Conservation (phyloP, 2,888 invertebrate genomes). For the Papilio demoleus region DNA sequence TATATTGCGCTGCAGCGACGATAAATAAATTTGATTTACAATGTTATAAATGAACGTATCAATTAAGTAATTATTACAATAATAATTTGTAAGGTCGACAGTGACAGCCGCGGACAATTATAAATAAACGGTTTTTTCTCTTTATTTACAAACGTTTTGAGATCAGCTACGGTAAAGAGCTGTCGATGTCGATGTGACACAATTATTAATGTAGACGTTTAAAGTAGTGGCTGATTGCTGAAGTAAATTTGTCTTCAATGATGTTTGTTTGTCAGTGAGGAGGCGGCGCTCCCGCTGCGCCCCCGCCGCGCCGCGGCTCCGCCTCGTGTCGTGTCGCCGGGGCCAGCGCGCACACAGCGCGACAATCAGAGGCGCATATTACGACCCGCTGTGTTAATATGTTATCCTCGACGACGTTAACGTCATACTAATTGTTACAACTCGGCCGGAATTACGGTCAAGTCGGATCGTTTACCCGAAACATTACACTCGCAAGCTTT, state of each 20-base stretch:
- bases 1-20: not conserved
- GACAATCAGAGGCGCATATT: constrained; percentile 5
- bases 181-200: not conserved
- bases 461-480: constrained; percentile 8
- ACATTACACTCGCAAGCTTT: constrained; percentile 25
- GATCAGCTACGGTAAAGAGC: not conserved
- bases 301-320: too few species aligned
- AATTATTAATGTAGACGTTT: not conserved
- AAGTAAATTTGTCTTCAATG: not conserved
- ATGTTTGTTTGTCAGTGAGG: constrained; percentile 9
- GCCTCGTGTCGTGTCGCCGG: too few species aligned
- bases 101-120: not conserved
- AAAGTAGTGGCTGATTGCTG: not conserved
- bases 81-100: not conserved
- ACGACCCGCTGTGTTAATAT: constrained; percentile 19
- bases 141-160: not conserved
- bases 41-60: not conserved
- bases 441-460: constrained; percentile 16
- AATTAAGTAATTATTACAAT: not conserved
- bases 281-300: too few species aligned
- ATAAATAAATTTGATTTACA: not conserved
- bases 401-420: constrained; percentile 15
- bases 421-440: constrained; percentile 30
- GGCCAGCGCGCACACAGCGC: not conserved
- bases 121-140: not conserved